These are phyloP conservation scores for Salvelinus fontinalis DNA, from an alignment of 2,113 vertebrate genomes.

Conservation along the genomic window DNA sequence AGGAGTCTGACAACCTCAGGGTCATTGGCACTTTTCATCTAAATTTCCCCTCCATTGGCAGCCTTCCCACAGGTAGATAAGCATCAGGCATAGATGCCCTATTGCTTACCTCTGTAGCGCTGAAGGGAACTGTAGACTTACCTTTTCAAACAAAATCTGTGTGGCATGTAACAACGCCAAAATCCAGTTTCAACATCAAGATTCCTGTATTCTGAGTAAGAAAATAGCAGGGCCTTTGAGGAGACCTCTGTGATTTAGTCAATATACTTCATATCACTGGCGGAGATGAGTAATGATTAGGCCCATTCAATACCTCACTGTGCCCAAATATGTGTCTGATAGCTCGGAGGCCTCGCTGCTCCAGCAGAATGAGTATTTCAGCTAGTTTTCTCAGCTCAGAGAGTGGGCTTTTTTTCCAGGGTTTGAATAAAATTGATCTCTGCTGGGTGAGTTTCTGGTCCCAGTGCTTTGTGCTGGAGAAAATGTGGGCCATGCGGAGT, in stretches of 20 bases:
- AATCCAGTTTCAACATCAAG: slow-evolving; percentile 19
- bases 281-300: slow-evolving; percentile 12
- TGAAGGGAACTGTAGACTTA: slow-evolving; percentile 16
- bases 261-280: slow-evolving; percentile 9
- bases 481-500: not conserved
- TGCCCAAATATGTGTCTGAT: not conserved
- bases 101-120: slow-evolving; percentile 26
- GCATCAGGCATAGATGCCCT: slow-evolving; percentile 25
- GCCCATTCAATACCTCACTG: not conserved
- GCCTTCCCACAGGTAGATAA: slow-evolving; percentile 17
- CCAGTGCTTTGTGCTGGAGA: slow-evolving; percentile 13
- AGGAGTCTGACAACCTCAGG: too few species aligned
- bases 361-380: slow-evolving; percentile 12
- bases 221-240: not conserved
- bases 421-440: slow-evolving; percentile 13
- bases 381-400: not conserved
- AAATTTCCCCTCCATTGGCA: not conserved
- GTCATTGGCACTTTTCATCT: slow-evolving; percentile 2
- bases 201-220: slow-evolving; percentile 22
- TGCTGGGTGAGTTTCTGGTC: slow-evolving; percentile 21
- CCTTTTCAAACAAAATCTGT: slow-evolving; percentile 9
- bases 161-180: not conserved
- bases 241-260: slow-evolving; percentile 22
- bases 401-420: not conserved
- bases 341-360: not conserved